phyloP scores from a whole-genome alignment of 2,113 vertebrate species.

The Amphiprion ocellaris region DNA sequence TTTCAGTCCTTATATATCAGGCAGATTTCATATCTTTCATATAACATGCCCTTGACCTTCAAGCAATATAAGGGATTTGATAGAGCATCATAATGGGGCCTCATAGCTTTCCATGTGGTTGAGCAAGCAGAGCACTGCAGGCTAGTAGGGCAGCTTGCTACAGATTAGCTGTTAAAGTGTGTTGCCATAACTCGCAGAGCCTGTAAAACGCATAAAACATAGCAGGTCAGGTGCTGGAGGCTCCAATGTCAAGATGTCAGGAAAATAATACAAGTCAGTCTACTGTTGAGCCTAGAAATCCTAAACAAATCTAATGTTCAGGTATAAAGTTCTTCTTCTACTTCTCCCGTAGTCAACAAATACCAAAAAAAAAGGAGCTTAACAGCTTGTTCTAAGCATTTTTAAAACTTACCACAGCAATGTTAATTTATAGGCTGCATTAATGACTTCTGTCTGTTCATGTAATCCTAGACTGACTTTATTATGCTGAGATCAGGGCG shows the following conservation, averaged over 20 bases:
- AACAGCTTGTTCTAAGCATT: too few relatives aligned
- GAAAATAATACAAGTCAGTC: neutral
- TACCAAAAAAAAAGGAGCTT: too few relatives aligned
- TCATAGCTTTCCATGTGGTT: constrained; percentile 66
- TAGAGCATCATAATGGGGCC: constrained; percentile 55
- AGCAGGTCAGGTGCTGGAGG: constrained; percentile 20
- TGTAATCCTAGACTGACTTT: too few relatives aligned
- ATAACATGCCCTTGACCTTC: constrained; percentile 72
- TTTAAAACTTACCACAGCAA: too few relatives aligned
- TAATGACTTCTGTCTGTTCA: too few relatives aligned
- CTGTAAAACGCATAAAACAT: constrained; percentile 55
- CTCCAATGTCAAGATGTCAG: constrained; percentile 5
- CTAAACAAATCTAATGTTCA: too few relatives aligned
- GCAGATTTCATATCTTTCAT: constrained; percentile 66
- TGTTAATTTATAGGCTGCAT: too few relatives aligned
- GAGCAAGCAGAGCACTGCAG: constrained; percentile 51
- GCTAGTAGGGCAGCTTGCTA: constrained; percentile 33
- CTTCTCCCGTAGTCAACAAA: too few relatives aligned
- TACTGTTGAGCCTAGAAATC: neutral
- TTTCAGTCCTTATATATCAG: constrained; percentile 48
- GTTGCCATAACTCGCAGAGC: constrained; percentile 52
- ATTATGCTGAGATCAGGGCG: too few relatives aligned
- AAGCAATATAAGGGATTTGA: constrained; percentile 48
- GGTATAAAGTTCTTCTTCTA: too few relatives aligned
- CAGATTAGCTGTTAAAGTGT: constrained; percentile 66